Base-by-base conservation (phyloP, 2,888 invertebrate genomes). In the Mechanitis messenoides region DNA sequence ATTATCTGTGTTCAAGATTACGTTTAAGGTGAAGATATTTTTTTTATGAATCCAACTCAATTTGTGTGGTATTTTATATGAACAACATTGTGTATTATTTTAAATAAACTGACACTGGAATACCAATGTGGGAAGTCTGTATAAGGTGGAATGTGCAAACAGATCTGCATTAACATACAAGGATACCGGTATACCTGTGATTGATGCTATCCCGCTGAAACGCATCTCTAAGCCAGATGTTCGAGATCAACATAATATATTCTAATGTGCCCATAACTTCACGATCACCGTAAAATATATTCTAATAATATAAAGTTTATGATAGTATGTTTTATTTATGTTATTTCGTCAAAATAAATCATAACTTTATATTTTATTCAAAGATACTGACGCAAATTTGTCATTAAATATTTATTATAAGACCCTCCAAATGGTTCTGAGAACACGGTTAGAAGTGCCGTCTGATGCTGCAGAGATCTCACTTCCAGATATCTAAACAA, bases 181-280 rank as follows among this genome's bases (percentile, higher is more conserved):
- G 65, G 61, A 61, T 65, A 63, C 60, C 61, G 61, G 67, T 62
- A 60, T 63, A 53, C 57, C 53, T 45, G 53, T 67, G 67, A 67
- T 67, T 67, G 67, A 65, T 67, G 59, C 59, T 65, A 58, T 61
- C 62, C 65, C 60, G 58, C 61, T 64, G 62, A 62, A 62, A 60
- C 61, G 60, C 62, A 61, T 61, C 59, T 56, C 55, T 55, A 61
- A 72, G 69, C 76, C 83, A 83, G 81, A 77, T 83, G 81, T 79
- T 80, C 71, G 73, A 69, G 69, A 73, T 61, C 66, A 58, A 60
- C 61, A 64, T 68, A 67, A 80, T 80, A 72, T 77, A 83, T 81
- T 79, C 77, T 75, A 73, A 81, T 78, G 71, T 76, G 69, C 66
- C 63, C 69, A 68, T 69, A 71, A 71, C 56, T 70, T 65, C 66